Evolutionary conservation across 2,113 vertebrate genomes (phyloP), one percentile per base, ranked within the genome.

Genomic region (Dendrocopos noguchii): DNA sequence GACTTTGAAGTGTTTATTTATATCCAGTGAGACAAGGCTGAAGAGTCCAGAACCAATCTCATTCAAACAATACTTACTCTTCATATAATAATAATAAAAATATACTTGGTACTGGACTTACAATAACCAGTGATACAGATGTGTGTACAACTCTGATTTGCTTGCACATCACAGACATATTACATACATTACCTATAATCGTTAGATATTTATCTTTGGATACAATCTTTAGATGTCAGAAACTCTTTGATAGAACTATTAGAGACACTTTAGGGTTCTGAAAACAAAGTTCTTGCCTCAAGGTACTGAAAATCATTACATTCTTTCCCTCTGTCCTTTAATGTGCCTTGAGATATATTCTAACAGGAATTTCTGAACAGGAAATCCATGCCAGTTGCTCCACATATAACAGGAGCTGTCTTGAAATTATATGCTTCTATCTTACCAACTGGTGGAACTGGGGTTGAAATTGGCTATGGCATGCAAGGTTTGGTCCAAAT

Each of bases 91-190:
- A 5, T 46, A 71, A 55, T 17, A 56, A 53, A 87, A 83, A 29
- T 25, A 39, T 10, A 4, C 33, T 80, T 64, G 44, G 33, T 52
- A 79, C 11, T 61, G 31, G 27, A 46, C 25, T 84, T 78, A 29
- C 10, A 10, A 39, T 0, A 2, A 78, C 46, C 6, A 31, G 39
- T 11, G 44, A 63, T 20, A 80, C 4, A 42, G 27, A 42, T 17
- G 16, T 53, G 80, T 44, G n/a, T 50, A 88, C 12, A 83, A 50
- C 20, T 84, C 39, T 52, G 64, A 65, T 68, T 85, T 80, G 15
- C 42, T 66, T 52, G 39, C 15, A 44, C 0, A 0, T 57, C 39
- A 85, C 53, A 34, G 44, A 50, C 19, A 13, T 0, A 12, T 66
- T 67, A 82, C 29, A 13, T 47, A 60, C 14, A 75, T 59, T 46